Conservation (phyloP, 1,140 invertebrate genomes). For the Eurytemora carolleeae region DNA sequence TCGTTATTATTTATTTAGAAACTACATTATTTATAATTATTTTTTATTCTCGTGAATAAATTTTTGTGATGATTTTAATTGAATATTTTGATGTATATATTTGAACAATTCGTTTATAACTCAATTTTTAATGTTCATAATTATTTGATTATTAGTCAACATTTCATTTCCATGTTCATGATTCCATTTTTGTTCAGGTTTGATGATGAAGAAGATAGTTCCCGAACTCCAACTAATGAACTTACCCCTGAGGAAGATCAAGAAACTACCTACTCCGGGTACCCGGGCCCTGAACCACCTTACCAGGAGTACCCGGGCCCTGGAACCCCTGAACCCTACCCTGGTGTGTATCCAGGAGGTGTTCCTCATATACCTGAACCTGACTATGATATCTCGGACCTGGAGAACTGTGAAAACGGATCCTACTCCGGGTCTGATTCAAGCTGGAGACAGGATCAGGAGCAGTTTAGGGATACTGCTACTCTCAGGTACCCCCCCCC, state of each 20-base stretch:
- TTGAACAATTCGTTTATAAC: too few relatives aligned
- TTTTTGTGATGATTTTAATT: too few relatives aligned
- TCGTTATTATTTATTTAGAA: too few relatives aligned
- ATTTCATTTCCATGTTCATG: too few relatives aligned
- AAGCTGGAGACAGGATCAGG: constrained; percentile 16
- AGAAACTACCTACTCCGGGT: neutral
- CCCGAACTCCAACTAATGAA: neutral
- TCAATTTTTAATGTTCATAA: too few relatives aligned
- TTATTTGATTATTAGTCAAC: too few relatives aligned
- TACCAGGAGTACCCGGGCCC: neutral
- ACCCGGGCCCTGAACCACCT: neutral
- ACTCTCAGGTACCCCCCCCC: too few relatives aligned
- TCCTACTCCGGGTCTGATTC: constrained; percentile 35
- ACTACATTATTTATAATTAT: too few relatives aligned
- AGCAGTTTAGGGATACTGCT: too few relatives aligned
- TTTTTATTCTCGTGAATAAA: too few relatives aligned
- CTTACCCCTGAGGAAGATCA: neutral
- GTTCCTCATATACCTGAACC: constrained; percentile 62
- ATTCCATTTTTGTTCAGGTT: neutral
- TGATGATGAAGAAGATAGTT: neutral
- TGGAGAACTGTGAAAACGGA: constrained; percentile 24
- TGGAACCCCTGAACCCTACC: neutral
- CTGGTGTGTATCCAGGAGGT: neutral
- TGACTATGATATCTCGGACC: constrained; percentile 41
- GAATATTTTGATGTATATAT: too few relatives aligned